Evolutionary conservation across 1,140 invertebrate genomes (phyloP).

Genomic region (Meteorus sp.): DNA sequence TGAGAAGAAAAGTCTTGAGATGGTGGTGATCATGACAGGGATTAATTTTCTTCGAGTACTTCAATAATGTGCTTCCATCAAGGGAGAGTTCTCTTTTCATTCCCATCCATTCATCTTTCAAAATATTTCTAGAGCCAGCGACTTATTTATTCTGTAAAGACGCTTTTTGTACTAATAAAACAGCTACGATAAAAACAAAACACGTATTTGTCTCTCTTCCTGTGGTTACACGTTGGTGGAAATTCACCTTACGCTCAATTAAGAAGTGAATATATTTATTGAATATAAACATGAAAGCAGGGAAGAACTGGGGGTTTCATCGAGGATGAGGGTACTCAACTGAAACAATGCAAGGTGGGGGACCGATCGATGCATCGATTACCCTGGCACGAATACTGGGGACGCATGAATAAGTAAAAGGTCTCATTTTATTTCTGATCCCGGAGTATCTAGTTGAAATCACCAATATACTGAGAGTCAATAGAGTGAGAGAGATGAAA

Average conservation of each 20-base stretch:
- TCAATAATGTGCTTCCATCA: too few species aligned
- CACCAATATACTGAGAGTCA: neutral
- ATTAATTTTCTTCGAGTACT: too few species aligned
- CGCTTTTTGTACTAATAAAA: conserved; percentile 59
- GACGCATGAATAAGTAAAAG: conserved; percentile 54
- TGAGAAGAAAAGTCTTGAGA: too few species aligned
- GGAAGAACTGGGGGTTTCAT: conserved; percentile 3
- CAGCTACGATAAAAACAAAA: conserved; percentile 41
- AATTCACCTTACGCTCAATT: neutral
- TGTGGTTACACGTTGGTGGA: neutral
- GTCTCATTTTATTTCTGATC: conserved; percentile 43
- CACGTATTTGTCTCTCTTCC: conserved; percentile 12
- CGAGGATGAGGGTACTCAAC: conserved; percentile 46
- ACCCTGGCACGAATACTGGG: conserved; percentile 43
- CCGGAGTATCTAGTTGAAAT: conserved; percentile 14
- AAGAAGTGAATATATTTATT: too few species aligned
- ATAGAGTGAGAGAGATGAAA: too few species aligned
- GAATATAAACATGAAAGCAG: neutral
- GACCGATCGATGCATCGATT: conserved; percentile 54
- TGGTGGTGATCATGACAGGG: too few species aligned
- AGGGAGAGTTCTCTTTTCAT: conserved; percentile 10
- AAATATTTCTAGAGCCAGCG: conserved; percentile 39
- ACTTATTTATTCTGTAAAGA: conserved; percentile 61
- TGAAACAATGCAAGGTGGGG: conserved; percentile 22
- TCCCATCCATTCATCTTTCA: conserved; percentile 32